Evolutionary conservation across 2,797 vertebrate species (phyloP).

Genomic region (Urophycis tenuis): DNA sequence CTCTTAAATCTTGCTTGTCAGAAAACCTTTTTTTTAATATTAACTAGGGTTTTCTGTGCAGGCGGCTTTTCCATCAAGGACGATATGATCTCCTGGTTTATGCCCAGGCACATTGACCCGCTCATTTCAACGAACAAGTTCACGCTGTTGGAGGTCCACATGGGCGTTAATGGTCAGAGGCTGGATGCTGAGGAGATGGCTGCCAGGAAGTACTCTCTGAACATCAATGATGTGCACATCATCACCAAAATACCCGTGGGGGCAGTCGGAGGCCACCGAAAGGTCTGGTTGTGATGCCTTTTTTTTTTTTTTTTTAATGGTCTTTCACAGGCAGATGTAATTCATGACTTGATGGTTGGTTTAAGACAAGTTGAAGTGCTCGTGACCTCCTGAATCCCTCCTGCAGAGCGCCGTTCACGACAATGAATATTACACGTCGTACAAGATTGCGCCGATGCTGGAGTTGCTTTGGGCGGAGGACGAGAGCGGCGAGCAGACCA

Average conservation of each 20-base stretch:
- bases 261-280: constrained; percentile 68
- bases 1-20: not conserved
- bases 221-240: constrained; percentile 42
- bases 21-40: not conserved
- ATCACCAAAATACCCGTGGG: constrained; percentile 69
- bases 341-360: not conserved
- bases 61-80: constrained; percentile 59
- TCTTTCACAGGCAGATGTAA: not conserved
- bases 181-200: constrained; percentile 54
- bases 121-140: constrained; percentile 52
- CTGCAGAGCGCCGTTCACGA: constrained; percentile 54
- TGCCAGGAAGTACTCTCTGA: constrained; percentile 56
- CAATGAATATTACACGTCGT: constrained; percentile 42
- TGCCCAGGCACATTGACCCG: constrained; percentile 62
- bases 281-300: constrained; percentile 58
- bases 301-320: not conserved
- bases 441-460: constrained; percentile 58
- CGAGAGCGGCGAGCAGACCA: constrained; percentile 41
- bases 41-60: constrained; percentile 34
- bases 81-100: constrained; percentile 67
- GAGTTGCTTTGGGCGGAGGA: constrained; percentile 66
- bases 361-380: not conserved
- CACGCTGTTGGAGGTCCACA: constrained; percentile 59
- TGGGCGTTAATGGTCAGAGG: constrained; percentile 66
- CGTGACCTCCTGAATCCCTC: not conserved